Conservation (phyloP, 30 jellyfish, hydroid and myxozoan genomes). For the Sanderia malayensis region DNA sequence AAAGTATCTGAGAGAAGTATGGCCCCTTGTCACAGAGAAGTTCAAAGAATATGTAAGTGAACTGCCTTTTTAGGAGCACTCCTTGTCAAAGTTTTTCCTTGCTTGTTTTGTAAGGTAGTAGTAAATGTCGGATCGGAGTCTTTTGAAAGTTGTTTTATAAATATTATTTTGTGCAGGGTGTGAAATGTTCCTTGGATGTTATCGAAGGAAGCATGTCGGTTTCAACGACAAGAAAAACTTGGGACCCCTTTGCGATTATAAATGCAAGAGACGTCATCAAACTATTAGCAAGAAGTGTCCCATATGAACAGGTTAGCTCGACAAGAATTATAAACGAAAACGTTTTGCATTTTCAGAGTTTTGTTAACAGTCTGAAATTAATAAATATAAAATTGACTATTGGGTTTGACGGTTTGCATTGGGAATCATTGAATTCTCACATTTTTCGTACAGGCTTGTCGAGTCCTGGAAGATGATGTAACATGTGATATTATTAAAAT, state of each 20-base stretch:
- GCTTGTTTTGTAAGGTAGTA: no score
- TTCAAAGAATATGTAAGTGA: constrained; percentile 73
- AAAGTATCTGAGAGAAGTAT: constrained; percentile 80
- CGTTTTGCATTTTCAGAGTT: no score
- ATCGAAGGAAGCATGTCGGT: constrained; percentile 95
- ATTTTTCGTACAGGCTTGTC: constrained; percentile 62
- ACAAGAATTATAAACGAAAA: no score
- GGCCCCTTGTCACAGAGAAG: constrained; percentile 94
- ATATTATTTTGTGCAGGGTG: no score
- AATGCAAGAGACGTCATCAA: constrained; percentile 92
- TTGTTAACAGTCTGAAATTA: no score
- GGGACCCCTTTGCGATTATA: constrained; percentile 88
- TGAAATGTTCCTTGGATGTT: constrained; percentile 69
- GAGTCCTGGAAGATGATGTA: constrained; percentile 89
- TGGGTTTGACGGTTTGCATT: background rate
- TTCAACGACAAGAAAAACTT: constrained; percentile 85
- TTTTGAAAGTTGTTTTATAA: no score
- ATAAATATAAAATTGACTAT: no score
- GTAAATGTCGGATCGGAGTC: no score
- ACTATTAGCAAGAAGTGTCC: constrained; percentile 93
- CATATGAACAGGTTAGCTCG: constrained; percentile 89
- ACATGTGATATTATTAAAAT: constrained; percentile 86
- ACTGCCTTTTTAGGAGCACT: no score
- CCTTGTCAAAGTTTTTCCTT: no score
- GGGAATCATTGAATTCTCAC: background rate